phyloP scores from a whole-genome alignment of 2,888 invertebrate genomes.

The Sarcophaga caerulescens region DNA sequence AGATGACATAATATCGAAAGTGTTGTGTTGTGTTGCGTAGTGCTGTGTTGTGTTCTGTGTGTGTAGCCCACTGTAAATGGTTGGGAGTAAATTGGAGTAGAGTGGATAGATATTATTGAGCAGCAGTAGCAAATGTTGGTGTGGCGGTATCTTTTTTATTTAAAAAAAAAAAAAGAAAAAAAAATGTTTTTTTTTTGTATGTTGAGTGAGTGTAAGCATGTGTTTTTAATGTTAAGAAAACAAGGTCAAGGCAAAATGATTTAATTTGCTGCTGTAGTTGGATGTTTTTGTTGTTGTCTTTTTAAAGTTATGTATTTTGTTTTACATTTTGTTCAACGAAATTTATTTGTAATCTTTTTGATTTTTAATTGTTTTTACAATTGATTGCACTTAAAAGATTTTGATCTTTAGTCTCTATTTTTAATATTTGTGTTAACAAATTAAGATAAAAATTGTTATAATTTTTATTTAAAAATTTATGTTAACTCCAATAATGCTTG shows the following conservation, averaged over 20 bases:
- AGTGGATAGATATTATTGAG: not conserved
- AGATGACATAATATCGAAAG: constrained; percentile 30
- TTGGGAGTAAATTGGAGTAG: not conserved
- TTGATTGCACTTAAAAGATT: constrained; percentile 17
- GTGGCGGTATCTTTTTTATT: not conserved
- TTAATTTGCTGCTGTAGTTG: constrained; percentile 13
- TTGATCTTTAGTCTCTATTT: too few relatives aligned
- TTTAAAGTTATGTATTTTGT: constrained; percentile 17
- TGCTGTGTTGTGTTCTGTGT: not conserved
- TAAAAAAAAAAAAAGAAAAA: not conserved
- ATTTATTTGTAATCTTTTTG: not conserved
- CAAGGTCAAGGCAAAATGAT: constrained; percentile 52
- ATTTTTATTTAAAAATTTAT: too few relatives aligned
- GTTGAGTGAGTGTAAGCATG: not conserved
- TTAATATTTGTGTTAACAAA: too few relatives aligned
- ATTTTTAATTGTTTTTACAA: constrained; percentile 30
- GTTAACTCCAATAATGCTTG: too few relatives aligned
- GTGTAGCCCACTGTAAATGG: not conserved
- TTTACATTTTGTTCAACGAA: constrained; percentile 1
- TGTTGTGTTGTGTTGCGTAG: not conserved
- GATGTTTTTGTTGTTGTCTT: not conserved
- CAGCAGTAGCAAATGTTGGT: not conserved
- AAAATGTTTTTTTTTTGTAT: not conserved
- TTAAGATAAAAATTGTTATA: too few relatives aligned
- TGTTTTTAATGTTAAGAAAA: constrained; percentile 23